A percentile compares a stretch with the other conserved stretches of the same genome.
Conservation (phyloP, 2,113 vertebrate species). For the Corythornis madagascariensis region DNA sequence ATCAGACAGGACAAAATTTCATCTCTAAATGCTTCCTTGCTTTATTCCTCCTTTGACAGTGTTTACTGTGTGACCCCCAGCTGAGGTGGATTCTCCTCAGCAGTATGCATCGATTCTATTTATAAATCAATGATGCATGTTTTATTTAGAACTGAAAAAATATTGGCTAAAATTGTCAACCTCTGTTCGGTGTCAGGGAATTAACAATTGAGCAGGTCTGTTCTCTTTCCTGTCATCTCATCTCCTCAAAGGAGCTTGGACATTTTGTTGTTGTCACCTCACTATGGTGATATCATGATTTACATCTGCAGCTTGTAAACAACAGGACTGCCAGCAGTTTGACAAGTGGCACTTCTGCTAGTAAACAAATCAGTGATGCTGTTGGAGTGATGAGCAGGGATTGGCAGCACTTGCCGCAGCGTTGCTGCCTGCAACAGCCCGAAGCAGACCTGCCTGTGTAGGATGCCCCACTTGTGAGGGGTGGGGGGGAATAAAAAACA, state of each 20-base stretch:
- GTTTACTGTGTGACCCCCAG: background rate
- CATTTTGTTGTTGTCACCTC: slow-evolving; percentile 22
- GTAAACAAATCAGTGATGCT: slow-evolving; percentile 6
- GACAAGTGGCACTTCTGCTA: slow-evolving; percentile 14
- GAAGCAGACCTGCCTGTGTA: background rate
- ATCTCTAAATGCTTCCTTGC: background rate
- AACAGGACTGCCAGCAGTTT: background rate
- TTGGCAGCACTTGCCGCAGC: background rate
- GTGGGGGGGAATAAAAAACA: background rate
- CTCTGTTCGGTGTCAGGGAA: background rate
- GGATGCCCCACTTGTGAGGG: background rate
- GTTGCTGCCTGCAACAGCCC: background rate
- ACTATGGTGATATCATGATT: background rate
- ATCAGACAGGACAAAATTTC: background rate
- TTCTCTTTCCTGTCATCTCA: background rate
- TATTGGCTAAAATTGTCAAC: background rate
- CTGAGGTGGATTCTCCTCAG: background rate
- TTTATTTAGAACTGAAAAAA: background rate
- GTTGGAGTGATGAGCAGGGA: background rate
- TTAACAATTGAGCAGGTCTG: background rate
- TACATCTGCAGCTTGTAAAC: slow-evolving; percentile 22
- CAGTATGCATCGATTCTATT: rapidly evolving
- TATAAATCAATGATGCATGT: background rate
- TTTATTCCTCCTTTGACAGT: background rate
- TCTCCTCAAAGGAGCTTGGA: background rate